These are phyloP conservation scores for Eurytoma californica DNA, from an alignment of 2,888 invertebrate genomes.

Conservation along the genomic window DNA sequence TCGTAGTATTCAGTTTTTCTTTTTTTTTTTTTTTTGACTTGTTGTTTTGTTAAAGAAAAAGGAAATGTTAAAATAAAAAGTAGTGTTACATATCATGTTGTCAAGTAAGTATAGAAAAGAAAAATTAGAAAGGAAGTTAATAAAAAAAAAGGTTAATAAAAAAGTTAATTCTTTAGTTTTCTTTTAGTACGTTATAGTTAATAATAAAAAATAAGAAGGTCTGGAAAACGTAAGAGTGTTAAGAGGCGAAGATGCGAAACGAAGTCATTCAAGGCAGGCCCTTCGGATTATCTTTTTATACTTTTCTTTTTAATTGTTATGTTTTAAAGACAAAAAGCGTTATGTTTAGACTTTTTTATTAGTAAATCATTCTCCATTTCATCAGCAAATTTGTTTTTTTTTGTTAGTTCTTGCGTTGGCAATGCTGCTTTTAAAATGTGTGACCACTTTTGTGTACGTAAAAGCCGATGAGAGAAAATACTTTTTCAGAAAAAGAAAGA, in stretches of 20 bases:
- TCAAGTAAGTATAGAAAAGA: conserved; percentile 41
- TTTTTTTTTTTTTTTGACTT: conserved; percentile 17
- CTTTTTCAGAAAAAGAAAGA: not conserved
- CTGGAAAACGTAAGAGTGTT: conserved; percentile 46
- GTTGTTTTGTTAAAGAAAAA: conserved; percentile 31
- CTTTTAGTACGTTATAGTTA: conserved; percentile 49
- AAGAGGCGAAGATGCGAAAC: conserved; percentile 46
- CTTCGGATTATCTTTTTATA: conserved; percentile 38
- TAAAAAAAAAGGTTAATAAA: not conserved
- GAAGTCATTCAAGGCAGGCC: conserved; percentile 48
- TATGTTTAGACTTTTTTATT: conserved; percentile 40
- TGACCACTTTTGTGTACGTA: conserved; percentile 9
- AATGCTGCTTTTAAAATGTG: conserved; percentile 17
- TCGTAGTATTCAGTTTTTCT: not conserved
- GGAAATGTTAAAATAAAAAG: conserved; percentile 12
- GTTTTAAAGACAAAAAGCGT: conserved; percentile 32
- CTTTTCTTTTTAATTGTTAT: conserved; percentile 28
- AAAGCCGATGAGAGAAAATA: conserved; percentile 9
- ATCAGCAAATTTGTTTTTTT: conserved; percentile 1
- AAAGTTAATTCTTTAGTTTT: conserved; percentile 44
- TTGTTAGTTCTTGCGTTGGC: conserved; percentile 25
- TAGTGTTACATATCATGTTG: conserved; percentile 29
- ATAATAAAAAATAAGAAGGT: conserved; percentile 24
- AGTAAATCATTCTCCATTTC: conserved; percentile 25
- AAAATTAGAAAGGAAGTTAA: conserved; percentile 49